Base-by-base conservation (phyloP, 2,113 vertebrate genomes). In the Baryphthengus martii region DNA sequence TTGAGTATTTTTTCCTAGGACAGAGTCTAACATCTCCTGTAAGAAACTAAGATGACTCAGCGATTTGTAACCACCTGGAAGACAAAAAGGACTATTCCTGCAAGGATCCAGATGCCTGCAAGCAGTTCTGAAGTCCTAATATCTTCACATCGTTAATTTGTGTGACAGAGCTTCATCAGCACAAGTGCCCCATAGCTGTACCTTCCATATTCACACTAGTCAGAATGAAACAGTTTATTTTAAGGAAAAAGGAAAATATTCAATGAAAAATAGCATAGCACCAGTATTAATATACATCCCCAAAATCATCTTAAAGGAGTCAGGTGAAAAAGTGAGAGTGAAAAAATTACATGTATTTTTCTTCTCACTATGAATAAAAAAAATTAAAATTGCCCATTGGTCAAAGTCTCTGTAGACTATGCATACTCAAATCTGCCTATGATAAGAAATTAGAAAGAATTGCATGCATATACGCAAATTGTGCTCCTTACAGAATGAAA, bases 31-130 rank as follows among this genome's bases (percentile, higher is more conserved):
- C 37, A 29, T 65, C 66, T 89, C n/a, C 52, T 70, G 66, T 44
- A 88, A 79, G n/a, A 87, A 93, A 62, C 28, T 40, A 78, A 70
- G 52, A 70, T 96, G 91, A 91, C 23, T 89, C 79, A 90, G 89
- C 88, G 39, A 42, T 81, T 52, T 77, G 7, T 29, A 77, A 42
- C n/a, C 59, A 94, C 59, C 75, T 90, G 75, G n/a, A 93, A 85
- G 33, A 33, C 13, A 39, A 53, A 73, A 83, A 58, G 12, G 58
- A 82, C 67, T 26, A 45, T 79, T 85, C 25, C 53, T 88, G 45
- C 53, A 65, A 87, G 63, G 78, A 52, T n/a, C 26, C 40, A 78
- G 50, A 42, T 66, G 59, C 71, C 71, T 73, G 35, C 10, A 49
- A 61, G 53, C 37, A 83, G n/a, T n/a, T 93, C 42, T 68, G n/a